A percentile compares a stretch with the other conserved stretches of the same genome.
Evolutionary conservation across 2,113 vertebrate genomes (phyloP).

Genomic region (Octodon degus): DNA sequence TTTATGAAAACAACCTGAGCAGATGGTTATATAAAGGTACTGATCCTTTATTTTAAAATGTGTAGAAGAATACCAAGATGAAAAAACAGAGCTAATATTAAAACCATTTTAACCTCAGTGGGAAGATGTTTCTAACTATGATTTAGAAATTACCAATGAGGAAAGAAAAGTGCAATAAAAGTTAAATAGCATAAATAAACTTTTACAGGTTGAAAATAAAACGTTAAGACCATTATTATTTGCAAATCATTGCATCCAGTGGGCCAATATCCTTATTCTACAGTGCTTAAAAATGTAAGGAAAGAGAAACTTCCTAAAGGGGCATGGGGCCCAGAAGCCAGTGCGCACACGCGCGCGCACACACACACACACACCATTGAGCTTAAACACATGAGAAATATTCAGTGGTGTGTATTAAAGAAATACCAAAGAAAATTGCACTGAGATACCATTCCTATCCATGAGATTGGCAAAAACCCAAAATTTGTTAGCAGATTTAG

Average conservation of each 20-base stretch:
- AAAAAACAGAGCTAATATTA: neutral
- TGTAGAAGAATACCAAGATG: neutral
- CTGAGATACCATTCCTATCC: neutral
- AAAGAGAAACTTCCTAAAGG: neutral
- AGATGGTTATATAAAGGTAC: neutral
- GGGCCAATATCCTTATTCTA: neutral
- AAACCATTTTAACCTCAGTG: neutral
- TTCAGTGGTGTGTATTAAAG: neutral
- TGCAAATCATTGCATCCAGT: neutral
- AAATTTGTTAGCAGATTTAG: neutral
- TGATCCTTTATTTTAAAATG: neutral
- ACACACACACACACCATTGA: neutral
- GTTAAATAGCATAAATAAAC: neutral
- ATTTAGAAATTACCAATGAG: neutral
- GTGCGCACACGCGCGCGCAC: neutral
- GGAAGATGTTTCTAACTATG: neutral
- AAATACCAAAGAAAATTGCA: neutral
- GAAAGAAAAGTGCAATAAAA: neutral
- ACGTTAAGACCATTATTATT: neutral
- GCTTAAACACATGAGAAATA: neutral
- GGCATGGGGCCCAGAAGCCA: too few relatives aligned
- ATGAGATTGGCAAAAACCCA: constrained; percentile 5
- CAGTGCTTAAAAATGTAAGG: neutral
- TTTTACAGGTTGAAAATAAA: neutral
- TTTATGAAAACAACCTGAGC: neutral